Evolutionary conservation across 2,113 vertebrate genomes (phyloP), one percentile per base, ranked within the genome.

Genomic region (Chamaetylas fuelleborni): DNA sequence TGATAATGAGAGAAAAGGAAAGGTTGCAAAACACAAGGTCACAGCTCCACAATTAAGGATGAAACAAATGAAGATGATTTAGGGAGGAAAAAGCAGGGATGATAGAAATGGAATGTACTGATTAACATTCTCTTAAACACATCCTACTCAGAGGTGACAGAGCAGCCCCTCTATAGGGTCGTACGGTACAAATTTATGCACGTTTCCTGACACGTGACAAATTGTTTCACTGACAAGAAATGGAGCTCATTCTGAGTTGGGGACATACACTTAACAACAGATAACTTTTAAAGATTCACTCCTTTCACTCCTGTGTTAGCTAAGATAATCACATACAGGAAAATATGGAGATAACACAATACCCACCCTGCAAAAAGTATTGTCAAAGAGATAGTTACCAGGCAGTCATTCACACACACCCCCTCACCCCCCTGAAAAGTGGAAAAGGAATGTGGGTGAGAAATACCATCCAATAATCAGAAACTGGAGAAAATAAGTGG

Each of bases 1-100:
- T 91, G 88, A 88, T 97, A 96, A 98, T 96, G 86, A 96, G 90
- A 92, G 90, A 94, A 97, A 96, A 87, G 91, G 97, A 97, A 97
- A 97, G 91, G 95, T 96, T 97, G 96, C 82, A 81, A 96, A 97
- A 96, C 60, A 95, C 11, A 23, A 96, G 96, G 90, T 96, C 95
- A 91, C 95, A 94, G 65, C 76, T 94, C 95, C 58, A 79, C 89
- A 98, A 89, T 97, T 97, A 97, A 96, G 78, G 51, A 90, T 77
- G 92, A 79, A 97, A 95, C 93, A 98, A 97, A 95, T 73, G 84
- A 90, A 96, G 85, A 83, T 95, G 89, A 96, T 94, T 89, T 92
- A 97, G 88, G 62, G 38, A 85, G 61, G 58, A 23, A 79, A 79
- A 95, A 96, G 40, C 64, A 86, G 65, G 94, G 47, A 29, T 76